These are phyloP conservation scores for Sigmodon hispidus DNA, from an alignment of 2,113 vertebrate species.

Conservation along the genomic window DNA sequence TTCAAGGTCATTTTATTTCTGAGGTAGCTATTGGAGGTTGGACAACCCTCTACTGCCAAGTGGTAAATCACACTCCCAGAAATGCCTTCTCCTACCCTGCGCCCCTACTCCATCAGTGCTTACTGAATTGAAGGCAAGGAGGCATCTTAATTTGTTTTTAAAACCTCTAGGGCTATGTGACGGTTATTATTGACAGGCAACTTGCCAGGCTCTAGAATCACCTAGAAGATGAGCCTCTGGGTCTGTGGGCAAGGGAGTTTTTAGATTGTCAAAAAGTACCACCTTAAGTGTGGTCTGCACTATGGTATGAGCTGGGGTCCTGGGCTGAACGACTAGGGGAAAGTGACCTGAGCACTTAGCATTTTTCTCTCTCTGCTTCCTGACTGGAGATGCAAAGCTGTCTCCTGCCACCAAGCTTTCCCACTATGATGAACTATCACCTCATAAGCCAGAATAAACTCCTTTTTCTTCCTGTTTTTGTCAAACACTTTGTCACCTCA, in stretches of 20 bases:
- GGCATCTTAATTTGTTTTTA: accelerated
- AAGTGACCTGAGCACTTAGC: neutral
- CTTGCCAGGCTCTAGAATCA: neutral
- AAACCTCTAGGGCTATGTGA: neutral
- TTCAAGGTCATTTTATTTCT: accelerated
- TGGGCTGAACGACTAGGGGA: no score
- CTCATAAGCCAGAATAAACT: neutral
- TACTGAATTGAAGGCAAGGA: neutral
- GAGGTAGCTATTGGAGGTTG: neutral
- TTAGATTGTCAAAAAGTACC: neutral
- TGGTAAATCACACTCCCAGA: accelerated
- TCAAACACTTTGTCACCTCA: neutral
- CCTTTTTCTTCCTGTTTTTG: neutral
- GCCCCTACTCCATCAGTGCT: accelerated
- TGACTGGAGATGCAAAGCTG: neutral
- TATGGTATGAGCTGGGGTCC: neutral
- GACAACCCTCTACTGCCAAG: neutral
- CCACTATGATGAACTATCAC: neutral
- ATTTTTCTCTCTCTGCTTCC: neutral
- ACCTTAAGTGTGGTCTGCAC: neutral
- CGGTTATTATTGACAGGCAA: neutral
- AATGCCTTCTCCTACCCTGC: accelerated
- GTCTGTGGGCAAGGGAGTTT: no score
- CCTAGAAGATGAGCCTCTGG: neutral
- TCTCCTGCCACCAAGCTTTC: neutral